A percentile compares a stretch with the other conserved stretches of the same genome.
phyloP scores from a whole-genome alignment of 2,888 invertebrate species.

The Penaeus monodon region DNA sequence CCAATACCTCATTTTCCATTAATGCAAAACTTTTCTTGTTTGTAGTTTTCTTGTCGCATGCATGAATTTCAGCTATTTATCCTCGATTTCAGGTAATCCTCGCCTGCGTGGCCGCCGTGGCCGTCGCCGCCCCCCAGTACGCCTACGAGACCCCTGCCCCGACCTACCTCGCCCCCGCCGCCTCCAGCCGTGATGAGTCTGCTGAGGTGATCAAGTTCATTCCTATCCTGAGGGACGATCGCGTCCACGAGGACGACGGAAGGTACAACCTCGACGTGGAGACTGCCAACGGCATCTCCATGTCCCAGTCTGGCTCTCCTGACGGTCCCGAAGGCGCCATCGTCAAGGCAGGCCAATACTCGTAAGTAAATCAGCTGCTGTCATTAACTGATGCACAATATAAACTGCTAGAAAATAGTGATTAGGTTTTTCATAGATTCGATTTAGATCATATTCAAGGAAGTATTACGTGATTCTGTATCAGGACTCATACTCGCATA shows the following conservation, averaged over 20 bases:
- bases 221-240: conserved; percentile 57
- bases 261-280: conserved; percentile 59
- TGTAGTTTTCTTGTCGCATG: too few relatives aligned
- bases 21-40: too few relatives aligned
- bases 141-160: neutral
- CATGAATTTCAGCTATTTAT: neutral
- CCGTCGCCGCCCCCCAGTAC: conserved; percentile 44
- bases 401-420: too few relatives aligned
- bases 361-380: conserved; percentile 12
- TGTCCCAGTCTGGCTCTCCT: conserved; percentile 41
- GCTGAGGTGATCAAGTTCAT: conserved; percentile 31
- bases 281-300: conserved; percentile 54
- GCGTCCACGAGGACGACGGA: conserved; percentile 54
- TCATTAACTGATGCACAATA: too few relatives aligned
- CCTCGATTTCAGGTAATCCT: conserved; percentile 18
- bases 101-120: conserved; percentile 19
- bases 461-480: too few relatives aligned
- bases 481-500: too few relatives aligned
- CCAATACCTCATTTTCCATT: too few relatives aligned
- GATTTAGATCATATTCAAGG: too few relatives aligned
- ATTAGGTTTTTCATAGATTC: too few relatives aligned
- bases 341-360: conserved; percentile 36
- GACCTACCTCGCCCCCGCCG: conserved; percentile 19
- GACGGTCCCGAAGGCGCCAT: conserved; percentile 33
- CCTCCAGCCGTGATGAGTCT: conserved; percentile 22